Evolutionary conservation across 2,797 vertebrate species (phyloP), one percentile per base, ranked within the genome.

Genomic region (Thaleichthys pacificus): DNA sequence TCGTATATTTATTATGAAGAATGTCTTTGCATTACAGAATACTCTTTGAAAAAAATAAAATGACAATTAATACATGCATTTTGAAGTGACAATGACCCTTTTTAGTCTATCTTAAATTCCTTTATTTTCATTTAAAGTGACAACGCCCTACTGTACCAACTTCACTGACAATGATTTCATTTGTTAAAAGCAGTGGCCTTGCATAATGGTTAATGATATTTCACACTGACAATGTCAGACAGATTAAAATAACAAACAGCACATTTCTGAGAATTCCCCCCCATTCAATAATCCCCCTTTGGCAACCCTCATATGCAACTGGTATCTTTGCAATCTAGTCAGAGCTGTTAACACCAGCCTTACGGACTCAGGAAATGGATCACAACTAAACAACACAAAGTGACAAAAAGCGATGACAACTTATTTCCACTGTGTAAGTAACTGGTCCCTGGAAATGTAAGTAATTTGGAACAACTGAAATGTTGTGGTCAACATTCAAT

Each of bases 1-100:
- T 79, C 84, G 71, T 83, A n/a, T 28, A 85, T 91, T 91, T 91
- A 92, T 91, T 89, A 89, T 85, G 88, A 91, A 88, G 84, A 81
- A 86, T 74, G 67, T 79, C 74, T 88, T 79, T 81, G 87, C 84
- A 82, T 85, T 83, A 88, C 84, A 88, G 84, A 83, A 89, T 67
- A 89, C 81, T 88, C 82, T 88, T n/a, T 88, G 75, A 68, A 76
- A 81, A 80, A 80, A 15, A 83, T 84, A 86, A 69, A 78, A 62
- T 42, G 80, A 83, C 49, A 69, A 89, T 63, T 77, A 69, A 86
- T 77, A 79, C 57, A 81, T 28, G 71, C 67, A 35, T 32, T 30
- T 69, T 69, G 67, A 69, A 69, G 58, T 69, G 7, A 35, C 14
- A 21, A 9, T 22, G 67, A 69, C 84, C 77, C 71, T 78, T 86